phyloP scores from a whole-genome alignment of 37 sponge, comb jelly and placozoan species.

The Crambe crambe region DNA sequence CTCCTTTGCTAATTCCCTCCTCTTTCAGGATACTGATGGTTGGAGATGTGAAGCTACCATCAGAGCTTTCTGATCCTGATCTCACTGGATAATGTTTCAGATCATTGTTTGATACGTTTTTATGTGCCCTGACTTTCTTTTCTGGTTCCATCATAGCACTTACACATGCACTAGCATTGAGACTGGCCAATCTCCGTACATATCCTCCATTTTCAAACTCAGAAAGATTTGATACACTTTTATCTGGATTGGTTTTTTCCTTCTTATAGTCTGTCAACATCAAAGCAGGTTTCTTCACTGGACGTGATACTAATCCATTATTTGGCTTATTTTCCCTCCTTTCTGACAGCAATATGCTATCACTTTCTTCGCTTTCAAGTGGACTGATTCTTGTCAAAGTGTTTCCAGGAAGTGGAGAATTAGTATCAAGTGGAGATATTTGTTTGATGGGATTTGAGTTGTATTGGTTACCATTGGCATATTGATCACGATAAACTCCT shows the following conservation, averaged over 20 bases:
- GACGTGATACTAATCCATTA: too few relatives aligned
- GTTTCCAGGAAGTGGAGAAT: too few relatives aligned
- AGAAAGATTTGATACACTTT: background rate
- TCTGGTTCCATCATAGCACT: slow-evolving; percentile 41
- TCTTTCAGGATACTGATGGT: background rate
- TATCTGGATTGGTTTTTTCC: background rate
- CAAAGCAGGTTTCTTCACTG: slow-evolving; percentile 10
- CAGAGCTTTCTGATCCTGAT: background rate
- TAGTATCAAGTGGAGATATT: too few relatives aligned
- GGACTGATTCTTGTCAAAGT: too few relatives aligned
- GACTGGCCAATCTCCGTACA: slow-evolving; percentile 52
- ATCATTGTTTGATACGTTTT: background rate
- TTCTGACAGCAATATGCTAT: too few relatives aligned
- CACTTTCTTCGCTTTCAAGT: background rate
- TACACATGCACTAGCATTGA: slow-evolving; percentile 66
- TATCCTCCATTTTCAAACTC: background rate
- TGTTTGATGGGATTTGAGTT: too few relatives aligned
- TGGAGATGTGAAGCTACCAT: background rate
- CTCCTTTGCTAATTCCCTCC: background rate
- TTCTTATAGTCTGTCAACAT: background rate
- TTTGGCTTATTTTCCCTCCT: too few relatives aligned
- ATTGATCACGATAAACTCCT: too few relatives aligned
- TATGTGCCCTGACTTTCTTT: background rate
- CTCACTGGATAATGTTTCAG: background rate
- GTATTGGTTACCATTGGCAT: too few relatives aligned